Base-by-base conservation (phyloP, 2,888 invertebrate species). In the Macropis europaea region DNA sequence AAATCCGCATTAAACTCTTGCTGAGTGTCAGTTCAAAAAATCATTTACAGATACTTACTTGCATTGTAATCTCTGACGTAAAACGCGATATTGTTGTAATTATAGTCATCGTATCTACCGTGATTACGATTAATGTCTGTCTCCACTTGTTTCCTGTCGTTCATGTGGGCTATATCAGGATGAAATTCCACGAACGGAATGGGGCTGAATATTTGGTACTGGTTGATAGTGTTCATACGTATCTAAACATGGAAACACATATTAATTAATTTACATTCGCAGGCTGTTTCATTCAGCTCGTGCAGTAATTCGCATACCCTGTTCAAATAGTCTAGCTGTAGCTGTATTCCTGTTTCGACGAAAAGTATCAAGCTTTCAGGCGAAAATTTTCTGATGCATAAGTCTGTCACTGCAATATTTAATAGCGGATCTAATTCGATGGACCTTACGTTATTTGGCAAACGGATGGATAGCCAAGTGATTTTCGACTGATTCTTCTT, bases 221-320 rank as follows among this genome's bases (percentile, higher is more conserved):
- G 95, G 78, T 92, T 91, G 75, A 99, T 97, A 2, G 97, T 97
- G 90, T 98, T 99, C 96, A 99, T 97, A 68, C 98, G 94, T 9
- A 97, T 95, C 95, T 95, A 48, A n/a, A 70, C 26, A 48, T 32
- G 0, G 26, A 28, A 13, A n/a, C 17, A 17, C 32, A 22, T 17
- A 57, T 76, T 61, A 48, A 34, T 47, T 57, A 60, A 40, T 34
- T 52, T 34, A 38, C 13, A 30, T 13, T 19, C 3, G 24, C 5
- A 3, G 9, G 9, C 7, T 6, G 4, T 28, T 43, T 24, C 3
- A 4, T 22, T 53, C 11, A 30, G 13, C 6, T 36, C 3, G 2
- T 6, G 1, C n/a, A 15, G 11, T 43, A 22, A 9, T 15, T 30
- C 36, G 86, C 91, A 88, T 84, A 95, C 96, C 85, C 98, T 92